Evolutionary conservation across 2,797 vertebrate genomes (phyloP).

Genomic region (Epinephelus awoara): DNA sequence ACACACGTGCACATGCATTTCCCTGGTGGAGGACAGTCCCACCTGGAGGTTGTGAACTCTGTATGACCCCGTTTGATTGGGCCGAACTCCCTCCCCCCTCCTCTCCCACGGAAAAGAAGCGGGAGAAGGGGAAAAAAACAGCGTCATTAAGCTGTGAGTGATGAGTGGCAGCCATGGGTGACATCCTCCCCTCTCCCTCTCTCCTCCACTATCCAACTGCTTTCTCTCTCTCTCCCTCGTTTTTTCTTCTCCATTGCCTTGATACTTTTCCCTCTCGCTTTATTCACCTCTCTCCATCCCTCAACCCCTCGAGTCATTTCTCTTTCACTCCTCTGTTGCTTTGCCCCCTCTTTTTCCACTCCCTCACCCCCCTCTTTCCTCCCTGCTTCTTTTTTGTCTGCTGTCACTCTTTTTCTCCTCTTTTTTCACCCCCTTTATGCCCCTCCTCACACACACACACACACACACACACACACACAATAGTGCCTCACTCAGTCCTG

Average conservation of each 20-base stretch:
- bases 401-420: conserved; percentile 73
- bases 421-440: conserved; percentile 57
- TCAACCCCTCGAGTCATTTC: conserved; percentile 80
- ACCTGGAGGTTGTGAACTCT: conserved; percentile 99
- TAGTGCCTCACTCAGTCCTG: conserved; percentile 59
- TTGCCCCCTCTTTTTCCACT: conserved; percentile 79
- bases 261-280: conserved; percentile 74
- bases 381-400: conserved; percentile 76
- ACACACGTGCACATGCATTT: conserved; percentile 40
- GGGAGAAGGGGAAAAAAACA: conserved; percentile 85
- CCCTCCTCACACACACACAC: conserved; percentile 41
- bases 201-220: conserved; percentile 77
- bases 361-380: conserved; percentile 56
- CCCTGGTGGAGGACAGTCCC: conserved; percentile 81
- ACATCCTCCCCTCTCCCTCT: conserved; percentile 90
- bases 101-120: conserved; percentile 83
- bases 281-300: conserved; percentile 81
- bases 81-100: conserved; percentile 81
- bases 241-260: conserved; percentile 66
- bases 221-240: conserved; percentile 53
- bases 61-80: conserved; percentile 96
- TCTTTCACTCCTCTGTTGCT: conserved; percentile 80
- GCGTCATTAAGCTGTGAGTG: conserved; percentile 99
- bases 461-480: conserved; percentile 49
- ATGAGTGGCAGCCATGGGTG: conserved; percentile 99